These are phyloP conservation scores for Sogatella furcifera DNA, from an alignment of 1,140 invertebrate species.

Conservation along the genomic window DNA sequence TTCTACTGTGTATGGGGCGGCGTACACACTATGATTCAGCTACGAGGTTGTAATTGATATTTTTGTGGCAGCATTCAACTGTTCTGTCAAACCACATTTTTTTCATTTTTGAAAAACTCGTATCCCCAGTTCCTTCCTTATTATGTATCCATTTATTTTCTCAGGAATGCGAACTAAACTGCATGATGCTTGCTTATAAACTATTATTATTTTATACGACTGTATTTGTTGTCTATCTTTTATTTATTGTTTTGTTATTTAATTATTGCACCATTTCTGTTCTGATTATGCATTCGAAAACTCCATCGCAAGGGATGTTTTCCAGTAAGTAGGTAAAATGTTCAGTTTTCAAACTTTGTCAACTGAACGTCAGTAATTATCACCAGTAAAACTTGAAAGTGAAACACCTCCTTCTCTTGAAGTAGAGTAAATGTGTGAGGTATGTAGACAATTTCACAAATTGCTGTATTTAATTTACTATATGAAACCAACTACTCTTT, in stretches of 20 bases:
- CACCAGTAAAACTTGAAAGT: too few relatives aligned
- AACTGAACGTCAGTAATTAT: background rate
- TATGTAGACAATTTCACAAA: too few relatives aligned
- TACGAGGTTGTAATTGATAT: background rate
- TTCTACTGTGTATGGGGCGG: slow-evolving; percentile 56
- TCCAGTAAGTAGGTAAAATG: slow-evolving; percentile 59
- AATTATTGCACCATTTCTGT: slow-evolving; percentile 58
- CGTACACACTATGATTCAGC: slow-evolving; percentile 33
- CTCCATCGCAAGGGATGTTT: slow-evolving; percentile 59
- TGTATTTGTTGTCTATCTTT: slow-evolving; percentile 21
- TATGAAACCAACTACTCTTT: too few relatives aligned
- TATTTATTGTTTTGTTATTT: slow-evolving; percentile 36
- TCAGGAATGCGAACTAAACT: slow-evolving; percentile 23
- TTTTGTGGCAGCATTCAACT: slow-evolving; percentile 5
- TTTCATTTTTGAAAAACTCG: slow-evolving; percentile 7
- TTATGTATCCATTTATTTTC: slow-evolving; percentile 39
- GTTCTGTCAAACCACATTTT: slow-evolving; percentile 6
- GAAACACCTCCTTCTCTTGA: background rate
- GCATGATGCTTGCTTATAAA: slow-evolving; percentile 37
- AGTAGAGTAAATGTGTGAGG: background rate
- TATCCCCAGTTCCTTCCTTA: slow-evolving; percentile 24
- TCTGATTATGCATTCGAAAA: slow-evolving; percentile 50
- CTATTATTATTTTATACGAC: slow-evolving; percentile 45
- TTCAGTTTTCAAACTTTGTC: slow-evolving; percentile 1
- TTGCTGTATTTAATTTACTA: too few relatives aligned